phyloP scores from a whole-genome alignment of 1,140 invertebrate genomes.

The Lordiphosa stackelbergi region DNA sequence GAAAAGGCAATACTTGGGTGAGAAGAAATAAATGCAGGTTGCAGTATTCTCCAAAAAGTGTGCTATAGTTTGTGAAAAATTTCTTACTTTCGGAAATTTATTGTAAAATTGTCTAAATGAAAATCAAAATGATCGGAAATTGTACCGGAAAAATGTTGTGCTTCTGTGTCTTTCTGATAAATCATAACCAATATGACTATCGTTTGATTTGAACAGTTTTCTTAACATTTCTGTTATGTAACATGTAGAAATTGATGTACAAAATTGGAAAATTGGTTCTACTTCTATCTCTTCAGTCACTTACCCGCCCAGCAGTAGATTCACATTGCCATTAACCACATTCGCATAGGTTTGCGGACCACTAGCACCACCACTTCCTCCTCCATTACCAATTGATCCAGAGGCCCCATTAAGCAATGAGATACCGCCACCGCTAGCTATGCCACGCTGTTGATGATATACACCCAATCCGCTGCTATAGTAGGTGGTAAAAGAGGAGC shows the following conservation, averaged over 20 bases:
- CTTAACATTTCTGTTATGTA: too few species aligned
- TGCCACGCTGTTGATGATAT: conserved; percentile 65
- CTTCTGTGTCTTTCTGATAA: too few species aligned
- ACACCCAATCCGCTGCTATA: conserved; percentile 72
- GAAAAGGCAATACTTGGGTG: conserved; percentile 7
- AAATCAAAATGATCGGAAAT: too few species aligned
- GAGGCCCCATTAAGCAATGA: conserved; percentile 30
- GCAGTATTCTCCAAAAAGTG: conserved; percentile 4
- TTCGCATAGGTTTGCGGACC: conserved; percentile 66
- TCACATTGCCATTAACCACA: conserved; percentile 80
- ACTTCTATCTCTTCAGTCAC: conserved; percentile 12
- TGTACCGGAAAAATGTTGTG: too few species aligned
- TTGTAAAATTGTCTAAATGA: too few species aligned
- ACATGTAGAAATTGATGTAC: background rate
- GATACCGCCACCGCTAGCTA: conserved; percentile 8
- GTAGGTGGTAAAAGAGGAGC: conserved; percentile 48
- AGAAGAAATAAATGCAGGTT: conserved; percentile 7
- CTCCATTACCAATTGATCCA: conserved; percentile 35
- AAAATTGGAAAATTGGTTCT: too few species aligned
- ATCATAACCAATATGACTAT: too few species aligned
- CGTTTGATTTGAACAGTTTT: too few species aligned
- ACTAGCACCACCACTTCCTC: conserved; percentile 16
- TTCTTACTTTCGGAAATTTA: too few species aligned
- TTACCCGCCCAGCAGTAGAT: conserved; percentile 82
- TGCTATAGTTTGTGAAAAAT: conserved; percentile 1